phyloP scores from a whole-genome alignment of 2,113 vertebrate species.

The Hippocampus abdominalis region DNA sequence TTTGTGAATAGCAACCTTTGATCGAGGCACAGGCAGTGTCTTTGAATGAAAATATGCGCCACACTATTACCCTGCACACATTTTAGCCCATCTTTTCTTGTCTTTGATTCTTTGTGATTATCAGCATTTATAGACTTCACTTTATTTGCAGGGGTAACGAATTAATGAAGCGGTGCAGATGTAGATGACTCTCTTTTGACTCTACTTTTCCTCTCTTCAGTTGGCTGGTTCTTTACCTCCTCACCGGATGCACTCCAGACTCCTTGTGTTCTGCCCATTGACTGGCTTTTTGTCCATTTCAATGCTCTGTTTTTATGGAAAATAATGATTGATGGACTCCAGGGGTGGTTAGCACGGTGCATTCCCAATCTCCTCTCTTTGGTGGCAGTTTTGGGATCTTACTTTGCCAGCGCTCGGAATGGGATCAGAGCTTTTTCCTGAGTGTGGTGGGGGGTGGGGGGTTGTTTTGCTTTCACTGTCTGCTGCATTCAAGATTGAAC shows the following conservation, averaged over 20 bases:
- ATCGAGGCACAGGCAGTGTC: conserved; percentile 14
- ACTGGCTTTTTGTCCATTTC: conserved; percentile 65
- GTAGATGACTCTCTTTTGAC: conserved; percentile 50
- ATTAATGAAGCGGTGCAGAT: conserved; percentile 63
- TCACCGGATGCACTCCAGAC: conserved; percentile 67
- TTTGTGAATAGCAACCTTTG: conserved; percentile 4
- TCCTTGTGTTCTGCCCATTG: conserved; percentile 66
- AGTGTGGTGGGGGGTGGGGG: conserved; percentile 2
- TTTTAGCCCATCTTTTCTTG: conserved; percentile 14
- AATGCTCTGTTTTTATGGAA: conserved; percentile 65
- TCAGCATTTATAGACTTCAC: conserved; percentile 40
- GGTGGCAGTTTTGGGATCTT: conserved; percentile 50
- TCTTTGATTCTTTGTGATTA: conserved; percentile 20
- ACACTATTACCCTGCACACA: conserved; percentile 2
- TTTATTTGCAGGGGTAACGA: conserved; percentile 43
- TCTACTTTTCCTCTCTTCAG: conserved; percentile 52
- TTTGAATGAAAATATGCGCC: neutral
- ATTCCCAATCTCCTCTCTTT: conserved; percentile 51
- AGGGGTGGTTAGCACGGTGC: conserved; percentile 38
- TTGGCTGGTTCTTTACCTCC: conserved; percentile 53
- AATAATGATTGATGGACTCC: conserved; percentile 70
- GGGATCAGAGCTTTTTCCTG: conserved; percentile 60
- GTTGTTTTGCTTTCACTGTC: conserved; percentile 57
- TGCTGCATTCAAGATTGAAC: conserved; percentile 51
- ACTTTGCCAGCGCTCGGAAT: conserved; percentile 51